Conservation (phyloP, 2,888 invertebrate genomes). For the Auanema sp. region DNA sequence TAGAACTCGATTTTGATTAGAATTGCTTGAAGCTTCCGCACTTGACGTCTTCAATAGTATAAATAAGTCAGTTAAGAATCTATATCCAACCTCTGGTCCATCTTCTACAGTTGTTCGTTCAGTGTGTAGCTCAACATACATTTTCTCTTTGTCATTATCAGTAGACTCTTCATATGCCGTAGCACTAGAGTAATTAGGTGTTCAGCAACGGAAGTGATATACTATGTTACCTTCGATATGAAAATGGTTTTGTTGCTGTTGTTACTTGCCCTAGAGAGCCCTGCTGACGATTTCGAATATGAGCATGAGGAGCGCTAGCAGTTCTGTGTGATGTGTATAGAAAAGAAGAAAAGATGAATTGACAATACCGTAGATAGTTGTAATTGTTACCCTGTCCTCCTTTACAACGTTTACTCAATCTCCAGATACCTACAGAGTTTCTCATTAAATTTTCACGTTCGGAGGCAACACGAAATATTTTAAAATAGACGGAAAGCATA, state of each 20-base stretch:
- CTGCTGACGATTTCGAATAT: conserved; percentile 30
- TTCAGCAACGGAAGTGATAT: no score
- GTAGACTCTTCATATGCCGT: no score
- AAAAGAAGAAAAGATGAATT: not conserved
- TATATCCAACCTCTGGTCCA: not conserved
- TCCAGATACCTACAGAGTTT: conserved; percentile 61
- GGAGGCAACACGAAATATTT: conserved; percentile 63
- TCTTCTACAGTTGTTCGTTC: no score
- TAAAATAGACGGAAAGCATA: conserved; percentile 66
- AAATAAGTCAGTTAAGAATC: not conserved
- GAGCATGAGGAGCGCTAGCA: conserved; percentile 44
- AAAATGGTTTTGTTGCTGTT: no score
- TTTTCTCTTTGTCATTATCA: no score
- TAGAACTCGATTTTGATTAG: no score
- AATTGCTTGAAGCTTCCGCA: no score
- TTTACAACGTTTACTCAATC: conserved; percentile 56
- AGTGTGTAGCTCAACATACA: no score
- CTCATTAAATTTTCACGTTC: conserved; percentile 62
- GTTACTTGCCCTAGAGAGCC: no score
- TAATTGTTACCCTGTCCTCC: conserved; percentile 42
- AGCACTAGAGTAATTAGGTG: no score
- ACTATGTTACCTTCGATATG: no score
- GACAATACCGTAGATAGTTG: conserved; percentile 24
- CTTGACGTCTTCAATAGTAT: no score
- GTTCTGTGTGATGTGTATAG: conserved; percentile 32